Evolutionary conservation across 2,797 vertebrate genomes (phyloP), one percentile per base, ranked within the genome.

Genomic region (Gymnothorax javanicus): DNA sequence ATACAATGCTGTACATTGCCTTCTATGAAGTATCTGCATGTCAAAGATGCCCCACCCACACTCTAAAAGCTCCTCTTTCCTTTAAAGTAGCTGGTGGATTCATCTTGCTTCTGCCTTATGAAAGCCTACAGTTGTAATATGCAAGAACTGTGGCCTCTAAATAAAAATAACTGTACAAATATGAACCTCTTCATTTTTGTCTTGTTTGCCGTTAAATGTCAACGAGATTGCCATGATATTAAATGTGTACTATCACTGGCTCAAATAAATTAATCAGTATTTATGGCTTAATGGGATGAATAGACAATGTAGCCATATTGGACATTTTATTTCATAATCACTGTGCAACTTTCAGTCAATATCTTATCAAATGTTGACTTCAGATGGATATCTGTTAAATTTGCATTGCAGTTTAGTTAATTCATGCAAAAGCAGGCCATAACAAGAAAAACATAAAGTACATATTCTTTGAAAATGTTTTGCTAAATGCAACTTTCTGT

Each of bases 41-140:
- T 95, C 93, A 94, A 94, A 92, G 90, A 93, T 94, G 59, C 77
- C 59, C 54, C 60, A 93, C 91, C 92, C 58, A 89, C 58, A 89
- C 90, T 94, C 93, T 89, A 90, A 92, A 93, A 95, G 94, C 96
- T 95, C 93, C 96, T 95, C 95, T 96, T 95, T 95, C 91, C 94
- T 94, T 98, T 97, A 94, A 96, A 94, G 86, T 93, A 92, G 87
- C 94, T 92, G 94, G 95, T 97, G 96, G 93, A 93, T 96, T 96
- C 95, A 95, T 97, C 93, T 94, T 95, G 96, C 96, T 97, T 97
- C 95, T 95, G 97, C 96, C 96, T 97, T 97, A 97, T 95, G 94
- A 94, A 95, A 96, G 95, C 95, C 96, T 93, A 96, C 95, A 95
- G 96, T 95, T 96, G 94, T 93, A 94, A 95, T 95, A 95, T 96